Conservation (phyloP, 2,113 vertebrate species). For the Sturnira hondurensis region DNA sequence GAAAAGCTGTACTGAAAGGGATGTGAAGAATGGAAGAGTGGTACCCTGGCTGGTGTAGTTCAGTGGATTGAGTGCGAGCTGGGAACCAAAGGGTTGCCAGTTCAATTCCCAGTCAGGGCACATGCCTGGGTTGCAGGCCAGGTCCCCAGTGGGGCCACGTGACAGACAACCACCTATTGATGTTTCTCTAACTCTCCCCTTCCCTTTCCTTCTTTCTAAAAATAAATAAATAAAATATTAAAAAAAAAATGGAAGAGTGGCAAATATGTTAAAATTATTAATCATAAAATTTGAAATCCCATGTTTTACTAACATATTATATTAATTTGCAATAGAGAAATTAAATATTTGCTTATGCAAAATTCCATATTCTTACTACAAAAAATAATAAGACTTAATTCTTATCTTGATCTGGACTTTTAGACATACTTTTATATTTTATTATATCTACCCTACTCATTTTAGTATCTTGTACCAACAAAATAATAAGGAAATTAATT, state of each 20-base stretch:
- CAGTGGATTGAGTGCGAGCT: too few species aligned
- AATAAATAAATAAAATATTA: too few species aligned
- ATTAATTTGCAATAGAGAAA: not conserved
- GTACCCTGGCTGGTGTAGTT: too few species aligned
- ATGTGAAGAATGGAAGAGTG: not conserved
- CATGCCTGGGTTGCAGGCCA: too few species aligned
- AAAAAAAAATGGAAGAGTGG: too few species aligned
- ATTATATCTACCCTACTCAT: not conserved
- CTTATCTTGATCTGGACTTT: not conserved
- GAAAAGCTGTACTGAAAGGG: not conserved
- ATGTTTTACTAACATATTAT: not conserved
- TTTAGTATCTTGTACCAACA: not conserved
- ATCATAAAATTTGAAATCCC: not conserved
- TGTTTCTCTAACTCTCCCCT: too few species aligned
- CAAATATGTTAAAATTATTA: not conserved
- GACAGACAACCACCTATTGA: too few species aligned
- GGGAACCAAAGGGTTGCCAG: too few species aligned
- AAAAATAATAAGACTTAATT: not conserved
- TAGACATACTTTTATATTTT: not conserved
- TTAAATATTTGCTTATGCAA: constrained; percentile 68
- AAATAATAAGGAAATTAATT: constrained; percentile 38
- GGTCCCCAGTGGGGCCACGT: too few species aligned
- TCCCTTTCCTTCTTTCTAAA: too few species aligned
- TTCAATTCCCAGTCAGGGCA: too few species aligned
- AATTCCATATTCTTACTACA: not conserved